Evolutionary conservation across 2,888 invertebrate genomes (phyloP).

Genomic region (Timandra comae): DNA sequence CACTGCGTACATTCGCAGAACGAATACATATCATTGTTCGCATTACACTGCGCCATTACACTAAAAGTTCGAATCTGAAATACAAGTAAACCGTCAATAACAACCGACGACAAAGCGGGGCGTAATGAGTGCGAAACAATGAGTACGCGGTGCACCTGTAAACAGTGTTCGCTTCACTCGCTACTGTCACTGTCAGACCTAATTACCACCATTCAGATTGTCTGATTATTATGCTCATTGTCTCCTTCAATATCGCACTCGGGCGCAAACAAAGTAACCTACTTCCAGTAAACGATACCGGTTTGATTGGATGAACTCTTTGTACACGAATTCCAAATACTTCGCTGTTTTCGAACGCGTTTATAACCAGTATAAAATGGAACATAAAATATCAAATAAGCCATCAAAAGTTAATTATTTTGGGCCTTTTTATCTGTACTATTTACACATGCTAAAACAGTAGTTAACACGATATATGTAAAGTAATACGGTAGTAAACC

Average conservation of each 20-base stretch:
- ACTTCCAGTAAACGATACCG: slow-evolving; percentile 6
- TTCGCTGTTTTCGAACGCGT: neutral
- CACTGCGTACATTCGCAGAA: slow-evolving; percentile 16
- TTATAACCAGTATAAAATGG: too few relatives aligned
- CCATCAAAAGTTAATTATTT: too few relatives aligned
- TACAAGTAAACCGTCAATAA: slow-evolving; percentile 43
- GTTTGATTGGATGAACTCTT: slow-evolving; percentile 1
- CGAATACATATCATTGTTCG: slow-evolving; percentile 6
- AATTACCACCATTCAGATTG: slow-evolving; percentile 70
- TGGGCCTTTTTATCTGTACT: neutral
- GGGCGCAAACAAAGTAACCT: slow-evolving; percentile 13
- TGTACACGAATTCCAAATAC: neutral
- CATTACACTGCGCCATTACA: slow-evolving; percentile 2
- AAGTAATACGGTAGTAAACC: too few relatives aligned
- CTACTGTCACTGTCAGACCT: slow-evolving; percentile 68
- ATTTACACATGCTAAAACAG: too few relatives aligned
- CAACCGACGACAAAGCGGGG: slow-evolving; percentile 53
- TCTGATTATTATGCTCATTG: slow-evolving; percentile 71
- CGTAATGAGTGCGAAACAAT: slow-evolving; percentile 60
- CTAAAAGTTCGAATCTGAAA: slow-evolving; percentile 19
- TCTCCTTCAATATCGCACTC: slow-evolving; percentile 44
- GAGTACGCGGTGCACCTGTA: slow-evolving; percentile 51
- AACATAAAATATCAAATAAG: too few relatives aligned
- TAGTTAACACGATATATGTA: too few relatives aligned
- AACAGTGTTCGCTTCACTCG: slow-evolving; percentile 45